These are phyloP conservation scores for Drosophila bocqueti DNA, from an alignment of 1,140 invertebrate genomes.

Conservation along the genomic window DNA sequence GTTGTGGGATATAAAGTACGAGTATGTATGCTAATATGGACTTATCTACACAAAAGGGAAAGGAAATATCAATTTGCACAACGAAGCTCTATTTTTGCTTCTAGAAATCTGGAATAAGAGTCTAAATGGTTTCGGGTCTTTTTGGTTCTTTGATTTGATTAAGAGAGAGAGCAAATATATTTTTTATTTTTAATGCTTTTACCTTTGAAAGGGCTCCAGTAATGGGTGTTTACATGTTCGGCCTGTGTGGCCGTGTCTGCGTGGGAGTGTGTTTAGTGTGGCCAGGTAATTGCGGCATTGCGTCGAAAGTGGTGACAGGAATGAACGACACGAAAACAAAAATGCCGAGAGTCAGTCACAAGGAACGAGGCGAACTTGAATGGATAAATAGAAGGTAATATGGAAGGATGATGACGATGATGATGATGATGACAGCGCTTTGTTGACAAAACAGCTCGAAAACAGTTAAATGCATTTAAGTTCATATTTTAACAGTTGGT, in stretches of 20 bases:
- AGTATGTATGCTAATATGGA: conserved; percentile 38
- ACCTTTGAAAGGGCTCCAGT: neutral
- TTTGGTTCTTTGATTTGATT: neutral
- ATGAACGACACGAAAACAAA: conserved; percentile 55
- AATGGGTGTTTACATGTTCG: neutral
- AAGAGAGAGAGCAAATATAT: too few relatives aligned
- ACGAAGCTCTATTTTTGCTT: neutral
- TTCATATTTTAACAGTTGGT: conserved; percentile 83
- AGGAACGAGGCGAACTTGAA: conserved; percentile 32
- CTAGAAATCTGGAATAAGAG: neutral
- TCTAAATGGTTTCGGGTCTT: neutral
- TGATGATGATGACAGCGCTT: conserved; percentile 76
- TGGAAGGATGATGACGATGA: conserved; percentile 42
- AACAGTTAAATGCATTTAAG: conserved; percentile 83
- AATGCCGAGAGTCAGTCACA: conserved; percentile 42
- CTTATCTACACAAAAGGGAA: conserved; percentile 20
- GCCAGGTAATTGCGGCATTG: conserved; percentile 74
- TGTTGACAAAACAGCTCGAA: conserved; percentile 80
- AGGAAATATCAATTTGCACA: conserved; percentile 8
- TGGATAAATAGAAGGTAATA: conserved; percentile 15
- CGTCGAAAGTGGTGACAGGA: conserved; percentile 77
- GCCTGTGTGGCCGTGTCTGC: conserved; percentile 12
- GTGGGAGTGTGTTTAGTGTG: conserved; percentile 53
- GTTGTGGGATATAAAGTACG: conserved; percentile 34
- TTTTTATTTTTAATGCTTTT: neutral